phyloP scores from a whole-genome alignment of 2,797 vertebrate genomes.

The Phoxinus dragarum region DNA sequence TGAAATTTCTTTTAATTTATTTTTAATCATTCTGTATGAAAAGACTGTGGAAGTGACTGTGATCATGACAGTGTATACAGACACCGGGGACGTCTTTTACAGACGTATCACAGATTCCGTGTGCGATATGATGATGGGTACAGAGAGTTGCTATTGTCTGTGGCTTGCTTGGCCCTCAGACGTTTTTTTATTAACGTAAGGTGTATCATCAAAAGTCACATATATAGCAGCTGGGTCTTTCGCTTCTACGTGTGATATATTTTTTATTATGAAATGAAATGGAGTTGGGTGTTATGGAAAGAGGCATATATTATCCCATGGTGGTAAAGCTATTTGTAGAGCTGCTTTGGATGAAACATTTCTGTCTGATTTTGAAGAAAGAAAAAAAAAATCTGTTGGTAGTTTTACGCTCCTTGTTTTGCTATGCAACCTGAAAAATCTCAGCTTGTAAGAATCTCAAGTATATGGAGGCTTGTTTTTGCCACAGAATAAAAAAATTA shows the following conservation, averaged over 20 bases:
- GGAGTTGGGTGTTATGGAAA: slow-evolving; percentile 50
- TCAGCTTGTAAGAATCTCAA: slow-evolving; percentile 42
- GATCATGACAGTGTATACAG: background rate
- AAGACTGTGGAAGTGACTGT: slow-evolving; percentile 22
- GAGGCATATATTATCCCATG: slow-evolving; percentile 38
- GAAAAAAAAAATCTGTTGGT: slow-evolving; percentile 18
- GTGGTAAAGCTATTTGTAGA: slow-evolving; percentile 39
- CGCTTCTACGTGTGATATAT: slow-evolving; percentile 44
- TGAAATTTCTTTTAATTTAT: slow-evolving; percentile 45
- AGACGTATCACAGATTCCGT: background rate
- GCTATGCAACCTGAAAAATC: slow-evolving; percentile 60
- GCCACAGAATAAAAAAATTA: background rate
- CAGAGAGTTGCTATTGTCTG: slow-evolving; percentile 18
- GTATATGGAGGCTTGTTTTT: slow-evolving; percentile 27
- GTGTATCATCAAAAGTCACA: slow-evolving; percentile 39
- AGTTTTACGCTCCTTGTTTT: slow-evolving; percentile 52
- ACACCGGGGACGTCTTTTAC: background rate
- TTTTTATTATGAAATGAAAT: slow-evolving; percentile 54
- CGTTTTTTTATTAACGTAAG: slow-evolving; percentile 2
- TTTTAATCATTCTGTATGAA: slow-evolving; percentile 34
- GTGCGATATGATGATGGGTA: background rate
- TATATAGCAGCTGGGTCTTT: slow-evolving; percentile 28
- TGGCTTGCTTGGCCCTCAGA: background rate
- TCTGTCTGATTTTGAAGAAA: slow-evolving; percentile 21
- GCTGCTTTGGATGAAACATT: slow-evolving; percentile 47